Base-by-base conservation (phyloP, 1,140 invertebrate species). In the Lordiphosa clarofinis region DNA sequence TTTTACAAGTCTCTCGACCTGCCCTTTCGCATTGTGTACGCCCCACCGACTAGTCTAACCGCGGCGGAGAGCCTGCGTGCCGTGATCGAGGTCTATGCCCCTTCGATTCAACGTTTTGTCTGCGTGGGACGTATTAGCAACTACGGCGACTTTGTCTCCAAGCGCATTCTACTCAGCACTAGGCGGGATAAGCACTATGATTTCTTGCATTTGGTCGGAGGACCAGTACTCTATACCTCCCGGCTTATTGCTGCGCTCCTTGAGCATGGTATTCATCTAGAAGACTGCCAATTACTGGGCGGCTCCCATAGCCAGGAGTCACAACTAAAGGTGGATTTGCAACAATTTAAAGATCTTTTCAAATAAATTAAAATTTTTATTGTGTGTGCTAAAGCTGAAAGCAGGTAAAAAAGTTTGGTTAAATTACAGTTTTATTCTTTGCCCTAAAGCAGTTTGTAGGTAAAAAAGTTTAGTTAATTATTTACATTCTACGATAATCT, bases 51-150 rank as follows among this genome's bases (percentile, higher is more conserved):
- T 7, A 67, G 90, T 15, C 75, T 94, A 0, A 78, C 89, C 10
- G 53, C 75, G 9, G 89, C 89, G 19, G 93, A 94, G 79, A 90
- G 89, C 58, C 87, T 92, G 21, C 88, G 91, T 43, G 81, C 91
- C 3, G 91, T 90, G 3, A 89, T 94, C 58, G 91, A 94, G 89
- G 89, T 94, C 54, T 94, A 90, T 90, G 93, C 93, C 2, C 82
- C 87, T 3, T 87, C 89, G 65, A 73, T 79, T 2, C 61, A 91
- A 35, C 55, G 79, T 3, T 94, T 92, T 65, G 63, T 93, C 4
- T 91, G 92, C 89, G 91, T 94, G 36, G 93, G 92, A 3, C 75
- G 91, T 76, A 52, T 94, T 13, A 92, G 92, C 7, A 64, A 91
- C 38, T 91, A 90, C 56, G 90, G 90, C 4, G 89, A 92, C 62